phyloP scores from a whole-genome alignment of 2,797 vertebrate species.

The Onychomys torridus region DNA sequence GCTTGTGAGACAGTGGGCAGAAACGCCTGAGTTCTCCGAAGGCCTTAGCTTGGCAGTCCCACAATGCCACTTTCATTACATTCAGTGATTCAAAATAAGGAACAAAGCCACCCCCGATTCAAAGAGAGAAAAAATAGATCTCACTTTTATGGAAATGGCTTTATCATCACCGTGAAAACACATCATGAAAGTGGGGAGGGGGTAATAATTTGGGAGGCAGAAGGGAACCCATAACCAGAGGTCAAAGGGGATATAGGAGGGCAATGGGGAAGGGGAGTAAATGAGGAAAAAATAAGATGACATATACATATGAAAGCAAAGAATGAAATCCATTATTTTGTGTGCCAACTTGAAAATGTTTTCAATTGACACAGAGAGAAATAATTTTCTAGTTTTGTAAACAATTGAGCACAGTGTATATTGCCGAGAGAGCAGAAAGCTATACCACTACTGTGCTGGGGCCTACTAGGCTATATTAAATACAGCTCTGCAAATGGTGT shows the following conservation, averaged over 20 bases:
- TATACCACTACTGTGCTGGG: background rate
- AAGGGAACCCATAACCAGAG: background rate
- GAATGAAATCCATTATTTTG: background rate
- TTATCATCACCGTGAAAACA: background rate
- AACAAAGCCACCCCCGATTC: slow-evolving; percentile 13
- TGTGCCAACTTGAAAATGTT: background rate
- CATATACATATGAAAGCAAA: background rate
- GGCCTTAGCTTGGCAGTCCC: background rate
- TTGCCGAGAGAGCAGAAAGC: slow-evolving; percentile 29
- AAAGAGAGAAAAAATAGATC: slow-evolving; percentile 31
- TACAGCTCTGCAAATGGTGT: background rate
- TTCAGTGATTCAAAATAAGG: background rate
- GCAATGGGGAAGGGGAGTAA: background rate
- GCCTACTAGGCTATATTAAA: background rate
- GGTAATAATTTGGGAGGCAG: background rate
- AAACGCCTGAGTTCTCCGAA: background rate
- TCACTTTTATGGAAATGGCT: background rate
- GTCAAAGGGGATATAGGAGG: background rate
- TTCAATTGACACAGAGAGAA: slow-evolving; percentile 10
- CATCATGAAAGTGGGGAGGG: background rate
- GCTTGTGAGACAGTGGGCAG: slow-evolving; percentile 22
- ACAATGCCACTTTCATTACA: slow-evolving; percentile 24
- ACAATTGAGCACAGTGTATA: background rate
- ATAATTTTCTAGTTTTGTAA: slow-evolving; percentile 46
- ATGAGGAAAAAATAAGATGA: background rate